Conservation (phyloP, 2,888 invertebrate genomes). For the Nymphalis urticae region DNA sequence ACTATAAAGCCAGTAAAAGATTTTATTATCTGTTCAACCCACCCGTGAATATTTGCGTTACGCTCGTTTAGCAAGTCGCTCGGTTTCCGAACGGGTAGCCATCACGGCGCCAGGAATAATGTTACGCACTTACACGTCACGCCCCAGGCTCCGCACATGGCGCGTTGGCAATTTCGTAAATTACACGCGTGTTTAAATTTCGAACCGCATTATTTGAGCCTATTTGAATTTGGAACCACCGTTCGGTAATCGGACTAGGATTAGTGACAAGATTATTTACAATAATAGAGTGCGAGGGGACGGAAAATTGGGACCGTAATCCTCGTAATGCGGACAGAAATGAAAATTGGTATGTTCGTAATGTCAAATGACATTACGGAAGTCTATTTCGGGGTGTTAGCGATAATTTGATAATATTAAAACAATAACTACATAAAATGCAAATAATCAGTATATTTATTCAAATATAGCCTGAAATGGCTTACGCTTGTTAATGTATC, state of each 20-base stretch:
- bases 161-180: constrained; percentile 65
- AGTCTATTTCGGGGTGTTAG: constrained; percentile 16
- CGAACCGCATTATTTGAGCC: constrained; percentile 64
- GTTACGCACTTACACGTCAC: constrained; percentile 36
- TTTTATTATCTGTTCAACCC: constrained; percentile 69
- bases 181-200: constrained; percentile 75
- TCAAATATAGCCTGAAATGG: too few species aligned
- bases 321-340: constrained; percentile 60
- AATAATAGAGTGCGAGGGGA: constrained; percentile 61
- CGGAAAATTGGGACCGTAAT: constrained; percentile 58
- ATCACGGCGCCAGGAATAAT: constrained; percentile 53
- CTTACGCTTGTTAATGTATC: too few species aligned
- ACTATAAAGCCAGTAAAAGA: constrained; percentile 66
- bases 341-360: constrained; percentile 58
- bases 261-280: constrained; percentile 77
- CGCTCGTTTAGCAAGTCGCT: constrained; percentile 56
- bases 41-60: constrained; percentile 64
- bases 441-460: too few species aligned
- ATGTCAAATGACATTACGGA: constrained; percentile 33
- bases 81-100: constrained; percentile 56
- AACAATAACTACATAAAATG: background rate
- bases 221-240: constrained; percentile 58
- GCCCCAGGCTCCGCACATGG: constrained; percentile 72
- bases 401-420: constrained; percentile 26
- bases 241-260: constrained; percentile 68